A percentile compares a stretch with the other conserved stretches of the same genome.
Conservation (phyloP, 2,888 invertebrate genomes). For the Xanthorhoe spadicearia region DNA sequence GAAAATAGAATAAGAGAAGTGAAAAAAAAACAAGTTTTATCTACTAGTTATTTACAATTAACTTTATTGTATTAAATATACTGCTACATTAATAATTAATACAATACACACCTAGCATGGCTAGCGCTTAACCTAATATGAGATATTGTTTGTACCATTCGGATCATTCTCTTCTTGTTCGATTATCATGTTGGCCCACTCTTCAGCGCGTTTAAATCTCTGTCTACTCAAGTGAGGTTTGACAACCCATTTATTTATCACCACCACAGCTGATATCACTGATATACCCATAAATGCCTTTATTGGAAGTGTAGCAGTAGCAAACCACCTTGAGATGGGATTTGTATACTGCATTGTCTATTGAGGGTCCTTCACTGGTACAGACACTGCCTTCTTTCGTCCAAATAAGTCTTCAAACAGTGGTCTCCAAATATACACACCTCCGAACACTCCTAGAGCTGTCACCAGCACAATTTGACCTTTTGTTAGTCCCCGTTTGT, state of each 20-base stretch:
- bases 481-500: constrained; percentile 67
- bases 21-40: too few species aligned
- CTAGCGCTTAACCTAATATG: constrained; percentile 44
- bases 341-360: constrained; percentile 55
- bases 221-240: constrained; percentile 59
- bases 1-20: too few species aligned
- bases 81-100: constrained; percentile 19
- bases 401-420: constrained; percentile 65
- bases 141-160: constrained; percentile 50
- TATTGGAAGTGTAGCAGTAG: constrained; percentile 61
- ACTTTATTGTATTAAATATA: constrained; percentile 20
- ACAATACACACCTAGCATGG: neutral
- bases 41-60: constrained; percentile 16
- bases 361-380: constrained; percentile 40
- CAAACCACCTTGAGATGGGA: constrained; percentile 49
- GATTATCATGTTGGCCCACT: constrained; percentile 70
- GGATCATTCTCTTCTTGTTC: constrained; percentile 66
- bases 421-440: constrained; percentile 83
- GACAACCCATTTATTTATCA: constrained; percentile 59
- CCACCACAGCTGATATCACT: constrained; percentile 61
- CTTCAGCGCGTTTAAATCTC: constrained; percentile 63
- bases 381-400: constrained; percentile 44
- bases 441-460: constrained; percentile 73
- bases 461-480: constrained; percentile 70
- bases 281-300: constrained; percentile 72